A percentile compares a stretch with the other conserved stretches of the same genome.
Conservation (phyloP, 92 coral and sea anemone genomes). For the Parazoanthus atlanticus region DNA sequence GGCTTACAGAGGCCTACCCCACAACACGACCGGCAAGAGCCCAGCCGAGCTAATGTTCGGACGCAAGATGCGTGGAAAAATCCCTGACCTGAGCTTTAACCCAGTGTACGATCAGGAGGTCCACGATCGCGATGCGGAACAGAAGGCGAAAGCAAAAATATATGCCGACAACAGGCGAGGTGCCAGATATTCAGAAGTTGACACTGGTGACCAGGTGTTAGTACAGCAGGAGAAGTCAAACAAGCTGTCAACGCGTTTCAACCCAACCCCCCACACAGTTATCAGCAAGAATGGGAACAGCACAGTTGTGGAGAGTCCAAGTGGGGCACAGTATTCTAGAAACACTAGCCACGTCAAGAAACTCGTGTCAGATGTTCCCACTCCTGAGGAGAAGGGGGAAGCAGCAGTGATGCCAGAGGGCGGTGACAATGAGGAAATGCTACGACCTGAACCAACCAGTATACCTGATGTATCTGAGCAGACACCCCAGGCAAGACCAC, state of each 20-base stretch:
- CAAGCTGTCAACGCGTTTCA: conserved; percentile 54
- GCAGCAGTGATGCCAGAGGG: conserved; percentile 10
- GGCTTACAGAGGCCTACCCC: conserved; percentile 37
- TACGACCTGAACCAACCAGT: not conserved
- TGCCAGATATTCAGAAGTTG: conserved; percentile 37
- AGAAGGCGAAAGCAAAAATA: conserved; percentile 48
- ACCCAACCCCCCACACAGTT: conserved; percentile 29
- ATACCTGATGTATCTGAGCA: not conserved
- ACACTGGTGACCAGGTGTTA: conserved; percentile 52
- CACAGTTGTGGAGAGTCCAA: conserved; percentile 26
- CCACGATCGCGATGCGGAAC: conserved; percentile 20
- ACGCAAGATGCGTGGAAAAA: conserved; percentile 39
- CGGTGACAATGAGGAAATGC: not conserved
- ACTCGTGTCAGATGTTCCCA: not conserved
- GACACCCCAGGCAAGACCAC: conserved; percentile 23
- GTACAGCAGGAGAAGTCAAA: conserved; percentile 33
- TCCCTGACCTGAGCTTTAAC: conserved; percentile 42
- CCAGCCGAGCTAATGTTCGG: conserved; percentile 54
- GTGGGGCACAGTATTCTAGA: conserved; percentile 30
- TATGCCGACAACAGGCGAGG: conserved; percentile 44
- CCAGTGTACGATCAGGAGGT: conserved; percentile 35
- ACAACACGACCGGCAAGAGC: conserved; percentile 49
- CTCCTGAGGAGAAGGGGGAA: conserved; percentile 11
- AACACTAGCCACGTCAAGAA: conserved; percentile 51
- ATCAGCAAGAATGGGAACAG: conserved; percentile 52